Evolutionary conservation across 1,140 invertebrate genomes (phyloP).

Genomic region (Lordiphosa mommai): DNA sequence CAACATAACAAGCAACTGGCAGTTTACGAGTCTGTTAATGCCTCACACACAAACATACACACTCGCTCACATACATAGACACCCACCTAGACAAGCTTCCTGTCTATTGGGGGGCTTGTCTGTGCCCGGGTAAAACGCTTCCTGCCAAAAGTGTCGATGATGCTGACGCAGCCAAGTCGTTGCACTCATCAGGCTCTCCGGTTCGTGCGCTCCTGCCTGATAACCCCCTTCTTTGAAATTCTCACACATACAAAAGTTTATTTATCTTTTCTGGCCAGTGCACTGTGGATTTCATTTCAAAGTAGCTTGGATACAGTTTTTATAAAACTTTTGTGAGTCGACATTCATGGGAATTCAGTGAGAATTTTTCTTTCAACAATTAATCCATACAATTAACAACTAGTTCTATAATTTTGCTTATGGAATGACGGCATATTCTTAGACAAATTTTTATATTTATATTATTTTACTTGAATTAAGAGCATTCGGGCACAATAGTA

Average conservation of each 20-base stretch:
- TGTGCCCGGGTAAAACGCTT: conserved; percentile 57
- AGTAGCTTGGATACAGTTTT: neutral
- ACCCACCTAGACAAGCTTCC: conserved; percentile 63
- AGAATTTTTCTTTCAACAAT: no score
- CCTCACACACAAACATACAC: conserved; percentile 32
- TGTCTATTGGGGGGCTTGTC: conserved; percentile 55
- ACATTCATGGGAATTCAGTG: no score
- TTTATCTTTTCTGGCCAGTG: conserved; percentile 47
- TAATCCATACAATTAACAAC: no score
- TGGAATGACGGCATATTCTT: no score
- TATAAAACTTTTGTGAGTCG: neutral
- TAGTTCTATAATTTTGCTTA: no score
- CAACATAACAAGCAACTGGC: conserved; percentile 75
- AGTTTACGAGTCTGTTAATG: conserved; percentile 76
- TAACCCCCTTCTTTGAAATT: neutral
- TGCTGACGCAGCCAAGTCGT: conserved; percentile 61
- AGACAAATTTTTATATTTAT: no score
- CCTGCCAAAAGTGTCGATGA: conserved; percentile 65
- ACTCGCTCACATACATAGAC: conserved; percentile 24
- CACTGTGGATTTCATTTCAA: conserved; percentile 9
- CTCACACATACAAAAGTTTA: conserved; percentile 44
- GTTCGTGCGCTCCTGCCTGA: neutral
- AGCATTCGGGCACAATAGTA: no score
- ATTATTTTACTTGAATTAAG: no score
- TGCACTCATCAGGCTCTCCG: conserved; percentile 62